phyloP scores from a whole-genome alignment of 2,797 vertebrate species.

The Pterois miles region DNA sequence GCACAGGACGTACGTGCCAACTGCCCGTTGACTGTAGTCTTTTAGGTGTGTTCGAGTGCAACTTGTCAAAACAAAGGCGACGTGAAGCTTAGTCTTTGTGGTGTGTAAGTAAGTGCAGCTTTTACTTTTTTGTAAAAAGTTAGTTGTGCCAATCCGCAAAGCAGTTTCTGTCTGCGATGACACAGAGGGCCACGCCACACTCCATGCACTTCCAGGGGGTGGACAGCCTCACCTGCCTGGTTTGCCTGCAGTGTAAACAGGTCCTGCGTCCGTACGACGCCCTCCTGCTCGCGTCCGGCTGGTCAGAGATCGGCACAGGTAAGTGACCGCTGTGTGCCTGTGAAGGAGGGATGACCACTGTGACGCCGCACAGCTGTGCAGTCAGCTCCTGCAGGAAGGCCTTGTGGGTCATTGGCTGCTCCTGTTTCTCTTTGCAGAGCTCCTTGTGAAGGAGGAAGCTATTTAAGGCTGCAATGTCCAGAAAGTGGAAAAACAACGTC shows the following conservation, averaged over 20 bases:
- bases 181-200: not conserved
- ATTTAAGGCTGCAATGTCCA: slow-evolving; percentile 50
- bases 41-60: no score
- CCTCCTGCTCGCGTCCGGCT: not conserved
- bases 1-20: no score
- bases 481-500: slow-evolving; percentile 18
- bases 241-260: not conserved
- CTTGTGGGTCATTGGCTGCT: slow-evolving; percentile 17
- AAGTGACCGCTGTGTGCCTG: slow-evolving; percentile 1
- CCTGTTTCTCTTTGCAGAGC: slow-evolving; percentile 4
- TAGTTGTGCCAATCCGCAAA: not conserved
- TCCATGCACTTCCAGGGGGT: not conserved
- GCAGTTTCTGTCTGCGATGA: slow-evolving; percentile 21
- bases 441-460: slow-evolving; percentile 41
- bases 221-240: not conserved
- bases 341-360: not conserved
- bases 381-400: slow-evolving; percentile 38
- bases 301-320: slow-evolving; percentile 13
- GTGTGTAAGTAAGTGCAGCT: no score
- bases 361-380: slow-evolving; percentile 34
- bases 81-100: no score
- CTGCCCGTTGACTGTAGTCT: no score
- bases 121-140: no score
- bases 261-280: slow-evolving; percentile 13
- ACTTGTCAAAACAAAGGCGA: no score